Percentiles rank a stretch among this genome's conserved stretches.
phyloP scores from a whole-genome alignment of 2,113 vertebrate genomes.

The Antennarius striatus region DNA sequence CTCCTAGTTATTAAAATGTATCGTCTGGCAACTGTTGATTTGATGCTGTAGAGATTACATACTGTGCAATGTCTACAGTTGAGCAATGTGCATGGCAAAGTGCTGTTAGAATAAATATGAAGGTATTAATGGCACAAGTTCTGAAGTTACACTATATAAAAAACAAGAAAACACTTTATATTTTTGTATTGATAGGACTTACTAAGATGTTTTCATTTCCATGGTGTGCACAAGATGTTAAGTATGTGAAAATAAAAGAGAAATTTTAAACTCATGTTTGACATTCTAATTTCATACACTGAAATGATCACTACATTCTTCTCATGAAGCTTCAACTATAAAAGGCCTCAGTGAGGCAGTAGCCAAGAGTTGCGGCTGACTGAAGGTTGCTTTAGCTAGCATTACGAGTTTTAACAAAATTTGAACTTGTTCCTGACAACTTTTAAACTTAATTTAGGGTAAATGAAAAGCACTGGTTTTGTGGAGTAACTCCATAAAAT shows the following conservation, averaged over 20 bases:
- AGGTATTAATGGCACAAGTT: no score
- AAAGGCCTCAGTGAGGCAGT: constrained; percentile 46
- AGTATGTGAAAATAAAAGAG: constrained; percentile 20
- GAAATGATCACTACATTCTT: no score
- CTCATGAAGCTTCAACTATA: neutral
- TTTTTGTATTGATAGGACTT: constrained; percentile 24
- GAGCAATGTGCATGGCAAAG: no score
- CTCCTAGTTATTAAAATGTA: neutral
- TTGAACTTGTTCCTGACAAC: constrained; percentile 5
- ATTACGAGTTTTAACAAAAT: no score
- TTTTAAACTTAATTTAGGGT: no score
- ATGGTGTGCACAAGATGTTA: constrained; percentile 24
- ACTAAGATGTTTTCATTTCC: constrained; percentile 13
- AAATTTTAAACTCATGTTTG: neutral
- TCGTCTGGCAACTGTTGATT: constrained; percentile 1
- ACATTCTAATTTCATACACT: neutral
- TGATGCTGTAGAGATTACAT: neutral
- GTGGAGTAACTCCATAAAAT: no score
- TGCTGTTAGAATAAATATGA: no score
- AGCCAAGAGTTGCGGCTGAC: constrained; percentile 32
- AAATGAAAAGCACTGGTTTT: no score
- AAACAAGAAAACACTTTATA: neutral
- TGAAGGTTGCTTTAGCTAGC: no score
- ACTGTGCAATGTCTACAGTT: no score
- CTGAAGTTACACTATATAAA: neutral